Percentiles rank a stretch among this genome's conserved stretches.
These are phyloP conservation scores for Xerus inauris DNA, from an alignment of 2,113 vertebrate species.

Conservation along the genomic window DNA sequence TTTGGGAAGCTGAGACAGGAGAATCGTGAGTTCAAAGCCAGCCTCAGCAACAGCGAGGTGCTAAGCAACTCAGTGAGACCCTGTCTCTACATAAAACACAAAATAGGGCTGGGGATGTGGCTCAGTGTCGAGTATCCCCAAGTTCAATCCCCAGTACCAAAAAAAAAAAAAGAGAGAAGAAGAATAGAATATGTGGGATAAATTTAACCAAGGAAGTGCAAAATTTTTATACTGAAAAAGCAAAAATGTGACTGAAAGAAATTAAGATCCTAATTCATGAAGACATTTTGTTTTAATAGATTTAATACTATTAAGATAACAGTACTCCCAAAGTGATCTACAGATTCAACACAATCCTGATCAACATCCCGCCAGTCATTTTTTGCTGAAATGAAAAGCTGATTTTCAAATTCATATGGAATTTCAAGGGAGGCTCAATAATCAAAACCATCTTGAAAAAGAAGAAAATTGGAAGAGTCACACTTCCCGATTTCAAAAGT, in stretches of 20 bases:
- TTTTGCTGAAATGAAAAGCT: constrained; percentile 38
- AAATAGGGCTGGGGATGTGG: no score
- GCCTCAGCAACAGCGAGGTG: no score
- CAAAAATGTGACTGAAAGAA: background rate
- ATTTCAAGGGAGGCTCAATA: background rate
- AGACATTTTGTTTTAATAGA: background rate
- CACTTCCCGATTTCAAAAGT: background rate
- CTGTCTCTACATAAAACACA: no score
- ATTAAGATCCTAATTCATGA: background rate
- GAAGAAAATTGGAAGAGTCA: background rate
- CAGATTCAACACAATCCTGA: background rate
- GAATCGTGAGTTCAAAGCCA: no score
- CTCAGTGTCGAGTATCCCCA: no score
- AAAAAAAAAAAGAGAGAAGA: no score
- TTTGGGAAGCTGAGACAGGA: no score
- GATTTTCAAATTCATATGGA: constrained; percentile 25
- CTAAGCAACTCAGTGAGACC: no score
- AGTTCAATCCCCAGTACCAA: no score
- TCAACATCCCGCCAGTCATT: background rate
- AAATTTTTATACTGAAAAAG: background rate
- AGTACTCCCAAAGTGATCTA: background rate
- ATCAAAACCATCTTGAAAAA: constrained; percentile 24
- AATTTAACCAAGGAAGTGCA: background rate
- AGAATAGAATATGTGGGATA: background rate
- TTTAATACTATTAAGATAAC: background rate